phyloP scores from a whole-genome alignment of 2,888 invertebrate genomes.

The Ophion ellenae region DNA sequence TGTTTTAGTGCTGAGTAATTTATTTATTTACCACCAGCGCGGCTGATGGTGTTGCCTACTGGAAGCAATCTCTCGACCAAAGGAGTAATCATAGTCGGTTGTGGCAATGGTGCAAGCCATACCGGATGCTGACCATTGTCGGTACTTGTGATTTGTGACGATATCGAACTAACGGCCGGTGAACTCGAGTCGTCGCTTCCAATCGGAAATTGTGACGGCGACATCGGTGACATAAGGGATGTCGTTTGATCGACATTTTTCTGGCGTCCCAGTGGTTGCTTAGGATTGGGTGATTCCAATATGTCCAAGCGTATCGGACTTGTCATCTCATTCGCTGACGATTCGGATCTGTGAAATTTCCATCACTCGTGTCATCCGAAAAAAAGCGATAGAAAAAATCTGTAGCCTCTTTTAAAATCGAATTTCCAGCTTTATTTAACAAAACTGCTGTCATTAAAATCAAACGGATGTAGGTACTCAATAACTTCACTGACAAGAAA shows the following conservation, averaged over 20 bases:
- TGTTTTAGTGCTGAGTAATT: not conserved
- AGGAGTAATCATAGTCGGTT: slow-evolving; percentile 75
- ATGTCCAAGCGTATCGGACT: slow-evolving; percentile 64
- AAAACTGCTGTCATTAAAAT: not conserved
- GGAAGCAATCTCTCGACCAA: slow-evolving; percentile 86
- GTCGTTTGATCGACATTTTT: slow-evolving; percentile 77
- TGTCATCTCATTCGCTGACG: slow-evolving; percentile 67
- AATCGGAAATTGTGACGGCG: slow-evolving; percentile 77
- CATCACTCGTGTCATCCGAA: not conserved
- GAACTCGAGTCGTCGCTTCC: slow-evolving; percentile 80
- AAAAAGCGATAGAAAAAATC: not conserved
- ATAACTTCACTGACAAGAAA: no score
- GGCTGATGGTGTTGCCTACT: slow-evolving; percentile 84
- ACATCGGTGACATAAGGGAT: slow-evolving; percentile 77
- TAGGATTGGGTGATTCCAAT: slow-evolving; percentile 74
- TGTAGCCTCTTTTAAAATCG: not conserved
- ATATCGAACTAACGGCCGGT: slow-evolving; percentile 77
- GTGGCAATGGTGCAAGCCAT: slow-evolving; percentile 70
- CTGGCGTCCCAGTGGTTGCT: slow-evolving; percentile 78
- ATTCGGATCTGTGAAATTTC: slow-evolving; percentile 57
- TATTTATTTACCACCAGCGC: slow-evolving; percentile 68
- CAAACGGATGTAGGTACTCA: no score
- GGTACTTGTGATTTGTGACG: slow-evolving; percentile 79
- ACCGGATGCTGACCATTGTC: slow-evolving; percentile 76
- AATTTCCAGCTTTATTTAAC: not conserved